Evolutionary conservation across 1,140 invertebrate genomes (phyloP), one percentile per base, ranked within the genome.

Genomic region (Colletes gigas): DNA sequence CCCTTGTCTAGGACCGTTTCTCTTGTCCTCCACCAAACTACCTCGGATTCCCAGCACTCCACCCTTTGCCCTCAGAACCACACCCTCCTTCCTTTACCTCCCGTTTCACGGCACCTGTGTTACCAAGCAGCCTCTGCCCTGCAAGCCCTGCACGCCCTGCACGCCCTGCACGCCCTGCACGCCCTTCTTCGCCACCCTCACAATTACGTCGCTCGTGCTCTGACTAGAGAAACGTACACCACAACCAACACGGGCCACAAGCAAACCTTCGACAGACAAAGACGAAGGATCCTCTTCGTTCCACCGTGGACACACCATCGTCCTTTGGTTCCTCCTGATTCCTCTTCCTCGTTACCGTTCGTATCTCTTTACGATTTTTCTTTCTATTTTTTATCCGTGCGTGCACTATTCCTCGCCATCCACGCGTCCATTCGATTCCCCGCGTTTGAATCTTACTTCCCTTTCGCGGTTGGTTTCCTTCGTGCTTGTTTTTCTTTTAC

Each of bases 191-290:
- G 79, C 90, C 88, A 87, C 89, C 91, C 86, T 93, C 89, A 89
- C 92, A 93, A 93, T 93, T 93, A 93, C 92, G 92, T 84, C 68
- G 92, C 90, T 89, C 92, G 93, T 93, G 93, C 90, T 88, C 82
- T 84, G 93, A 93, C 91, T 93, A 82, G 87, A 80, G 88, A 92
- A 93, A 90, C 89, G 72, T 86, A 89, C 81, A 90, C 88, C 89
- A 84, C 88, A 90, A 89, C 90, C 78, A 76, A 60, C 82, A 70
- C 65, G 57, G 44, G 65, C 71, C 62, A 52, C 77, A 12, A 71
- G 39, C 68, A 52, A 30, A 47, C 60, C 66, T 60, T 41, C 30
- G 12, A 14, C 30, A 12, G 67, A 82, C 54, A n/a, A 19, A 68
- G 67, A 71, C 52, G 30, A 10, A 47, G 19, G 10, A 21, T 47